These are phyloP conservation scores for Zingel zingel DNA, from an alignment of 2,113 vertebrate species.

Conservation along the genomic window DNA sequence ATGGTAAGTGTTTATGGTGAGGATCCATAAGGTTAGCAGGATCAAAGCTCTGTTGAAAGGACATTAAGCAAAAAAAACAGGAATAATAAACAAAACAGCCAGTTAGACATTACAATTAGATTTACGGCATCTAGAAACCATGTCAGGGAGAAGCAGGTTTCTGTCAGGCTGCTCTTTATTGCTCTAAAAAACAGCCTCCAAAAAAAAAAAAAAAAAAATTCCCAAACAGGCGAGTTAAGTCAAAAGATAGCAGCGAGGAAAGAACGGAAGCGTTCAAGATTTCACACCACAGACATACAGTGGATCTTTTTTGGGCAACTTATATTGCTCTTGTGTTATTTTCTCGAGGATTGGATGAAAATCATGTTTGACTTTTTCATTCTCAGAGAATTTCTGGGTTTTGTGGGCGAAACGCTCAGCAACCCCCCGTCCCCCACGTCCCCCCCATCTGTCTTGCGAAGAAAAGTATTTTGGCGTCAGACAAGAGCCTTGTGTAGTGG, in stretches of 20 bases:
- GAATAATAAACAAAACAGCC: slow-evolving; percentile 74
- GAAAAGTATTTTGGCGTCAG: slow-evolving; percentile 50
- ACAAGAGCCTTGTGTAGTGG: slow-evolving; percentile 30
- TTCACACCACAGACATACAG: slow-evolving; percentile 34
- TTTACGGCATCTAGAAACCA: slow-evolving; percentile 73
- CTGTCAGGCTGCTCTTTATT: slow-evolving; percentile 72
- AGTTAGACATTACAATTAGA: slow-evolving; percentile 72
- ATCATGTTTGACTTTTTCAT: slow-evolving; percentile 55
- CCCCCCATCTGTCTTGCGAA: slow-evolving; percentile 30
- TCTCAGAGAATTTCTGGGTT: slow-evolving; percentile 53
- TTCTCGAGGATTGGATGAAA: slow-evolving; percentile 58
- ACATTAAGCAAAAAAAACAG: slow-evolving; percentile 66
- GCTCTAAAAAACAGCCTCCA: slow-evolving; percentile 51
- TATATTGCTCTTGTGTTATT: slow-evolving; percentile 55
- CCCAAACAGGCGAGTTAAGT: slow-evolving; percentile 37
- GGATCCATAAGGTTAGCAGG: slow-evolving; percentile 76
- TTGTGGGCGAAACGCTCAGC: slow-evolving; percentile 43
- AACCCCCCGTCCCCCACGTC: too few species aligned
- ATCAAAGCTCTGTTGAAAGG: slow-evolving; percentile 81
- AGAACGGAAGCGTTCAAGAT: slow-evolving; percentile 33
- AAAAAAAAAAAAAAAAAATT: slow-evolving; percentile 26
- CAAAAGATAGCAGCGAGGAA: slow-evolving; percentile 59
- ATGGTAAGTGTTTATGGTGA: slow-evolving; percentile 81
- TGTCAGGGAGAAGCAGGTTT: slow-evolving; percentile 63
- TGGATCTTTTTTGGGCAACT: slow-evolving; percentile 39